Percentiles rank a stretch among this genome's conserved stretches.
Evolutionary conservation across 2,888 invertebrate genomes (phyloP).

Genomic region (Eupithecia pulchellata): DNA sequence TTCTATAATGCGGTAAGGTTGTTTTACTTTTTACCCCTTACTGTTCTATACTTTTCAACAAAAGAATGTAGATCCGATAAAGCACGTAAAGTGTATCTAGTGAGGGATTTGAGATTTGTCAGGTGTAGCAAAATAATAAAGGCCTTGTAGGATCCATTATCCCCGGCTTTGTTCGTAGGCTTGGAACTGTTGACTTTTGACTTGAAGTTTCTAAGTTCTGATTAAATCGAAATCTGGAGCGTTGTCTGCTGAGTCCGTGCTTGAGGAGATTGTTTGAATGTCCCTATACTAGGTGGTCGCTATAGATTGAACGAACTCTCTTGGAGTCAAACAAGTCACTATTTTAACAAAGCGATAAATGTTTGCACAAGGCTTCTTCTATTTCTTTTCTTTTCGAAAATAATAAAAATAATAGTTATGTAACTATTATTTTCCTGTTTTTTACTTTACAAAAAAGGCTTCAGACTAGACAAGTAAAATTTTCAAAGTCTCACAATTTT

Average conservation of each 20-base stretch:
- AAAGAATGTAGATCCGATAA: neutral
- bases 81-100: neutral
- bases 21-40: neutral
- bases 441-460: no score
- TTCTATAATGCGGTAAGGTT: neutral
- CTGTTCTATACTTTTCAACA: neutral
- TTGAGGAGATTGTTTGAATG: neutral
- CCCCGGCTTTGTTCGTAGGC: neutral
- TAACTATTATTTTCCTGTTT: no score
- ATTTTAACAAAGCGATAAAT: neutral
- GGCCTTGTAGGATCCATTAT: neutral
- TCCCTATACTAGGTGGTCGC: neutral
- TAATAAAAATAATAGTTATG: no score
- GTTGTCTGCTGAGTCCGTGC: neutral
- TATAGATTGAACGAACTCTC: constrained; percentile 3
- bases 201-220: neutral
- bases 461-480: neutral
- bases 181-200: constrained; percentile 1
- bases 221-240: constrained; percentile 1
- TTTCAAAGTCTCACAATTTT: no score
- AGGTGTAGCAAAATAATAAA: neutral
- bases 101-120: neutral
- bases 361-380: neutral
- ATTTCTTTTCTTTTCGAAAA: no score
- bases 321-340: neutral